Base-by-base conservation (phyloP, 1,140 invertebrate species). In the Drosophila erecta region DNA sequence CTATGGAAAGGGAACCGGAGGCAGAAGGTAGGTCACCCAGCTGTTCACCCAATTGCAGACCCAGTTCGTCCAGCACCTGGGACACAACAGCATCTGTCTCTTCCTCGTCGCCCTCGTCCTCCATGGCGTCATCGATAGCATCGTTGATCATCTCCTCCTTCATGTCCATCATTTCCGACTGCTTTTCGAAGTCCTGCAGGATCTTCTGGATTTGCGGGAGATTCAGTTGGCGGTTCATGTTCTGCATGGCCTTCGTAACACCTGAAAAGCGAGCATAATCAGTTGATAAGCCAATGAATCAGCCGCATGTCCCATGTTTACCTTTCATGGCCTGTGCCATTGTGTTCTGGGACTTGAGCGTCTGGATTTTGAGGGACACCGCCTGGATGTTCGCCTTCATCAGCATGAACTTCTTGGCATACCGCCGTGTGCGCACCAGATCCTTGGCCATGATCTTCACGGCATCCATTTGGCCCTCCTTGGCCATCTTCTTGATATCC, bases 91-190 rank as follows among this genome's bases (percentile, higher is more conserved):
- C 96, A 93, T 98, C 97, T 84, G 96, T 98, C 94, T 99, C 99
- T 92, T 99, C 98, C 93, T 99, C 99, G 92, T 99, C 99, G 40
- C 96, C 98, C 92, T 99, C 98, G 81, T 98, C 99, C 75, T 98
- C 99, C 96, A 99, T 98, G 3, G 98, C 99, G 94, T 99, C 99
- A 93, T 99, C 99, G 85, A 99, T 99, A 7, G 98, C 98, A 93
- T 99, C 99, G 93, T 98, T 99, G 96, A 99, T 99, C 95, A 99
- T 98, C 93, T 99, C 99, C 93, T 99, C 99, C 92, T 99, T 99
- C 98, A 99, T 99, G 92, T 99, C 99, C 99, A 99, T 99, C 64
- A 99, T 99, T 93, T 99, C 98, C 0, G 98, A 98, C 91, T 99
- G 99, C 89, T 99, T 99, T 93, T 99, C 99, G 94, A 99, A 99